phyloP scores from a whole-genome alignment of 1,140 invertebrate species.

The Calephelis nemesis region DNA sequence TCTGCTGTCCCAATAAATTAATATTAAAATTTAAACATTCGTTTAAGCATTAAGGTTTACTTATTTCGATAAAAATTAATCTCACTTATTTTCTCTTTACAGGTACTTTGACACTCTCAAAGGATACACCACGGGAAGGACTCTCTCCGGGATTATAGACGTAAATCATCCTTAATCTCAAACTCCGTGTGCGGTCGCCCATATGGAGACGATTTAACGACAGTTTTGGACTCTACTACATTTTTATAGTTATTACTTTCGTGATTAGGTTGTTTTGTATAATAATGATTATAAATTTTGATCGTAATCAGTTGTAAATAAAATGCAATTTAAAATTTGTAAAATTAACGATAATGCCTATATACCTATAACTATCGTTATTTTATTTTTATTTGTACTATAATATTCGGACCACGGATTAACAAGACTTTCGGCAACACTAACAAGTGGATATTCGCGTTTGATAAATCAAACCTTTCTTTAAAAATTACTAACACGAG shows the following conservation, averaged over 20 bases:
- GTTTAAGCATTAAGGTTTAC: too few species aligned
- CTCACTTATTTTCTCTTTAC: constrained; percentile 28
- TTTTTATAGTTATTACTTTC: neutral
- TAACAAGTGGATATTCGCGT: too few species aligned
- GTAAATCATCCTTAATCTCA: constrained; percentile 36
- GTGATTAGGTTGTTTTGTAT: neutral
- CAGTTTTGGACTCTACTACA: neutral
- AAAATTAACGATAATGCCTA: too few species aligned
- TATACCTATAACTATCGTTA: too few species aligned
- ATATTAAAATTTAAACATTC: too few species aligned
- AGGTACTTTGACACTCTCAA: constrained; percentile 27
- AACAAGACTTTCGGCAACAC: too few species aligned
- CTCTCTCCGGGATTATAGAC: constrained; percentile 26
- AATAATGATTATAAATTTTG: neutral
- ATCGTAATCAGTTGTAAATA: neutral
- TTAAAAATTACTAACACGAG: too few species aligned
- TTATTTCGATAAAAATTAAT: neutral
- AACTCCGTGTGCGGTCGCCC: constrained; percentile 32
- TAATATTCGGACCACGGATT: too few species aligned
- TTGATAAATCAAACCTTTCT: too few species aligned
- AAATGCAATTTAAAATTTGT: neutral
- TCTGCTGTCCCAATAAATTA: too few species aligned
- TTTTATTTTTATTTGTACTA: too few species aligned
- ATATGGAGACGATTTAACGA: constrained; percentile 22
- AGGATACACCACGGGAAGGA: neutral